Evolutionary conservation across 2,797 vertebrate genomes (phyloP), one percentile per base, ranked within the genome.

Genomic region (Sebastes taczanowskii): DNA sequence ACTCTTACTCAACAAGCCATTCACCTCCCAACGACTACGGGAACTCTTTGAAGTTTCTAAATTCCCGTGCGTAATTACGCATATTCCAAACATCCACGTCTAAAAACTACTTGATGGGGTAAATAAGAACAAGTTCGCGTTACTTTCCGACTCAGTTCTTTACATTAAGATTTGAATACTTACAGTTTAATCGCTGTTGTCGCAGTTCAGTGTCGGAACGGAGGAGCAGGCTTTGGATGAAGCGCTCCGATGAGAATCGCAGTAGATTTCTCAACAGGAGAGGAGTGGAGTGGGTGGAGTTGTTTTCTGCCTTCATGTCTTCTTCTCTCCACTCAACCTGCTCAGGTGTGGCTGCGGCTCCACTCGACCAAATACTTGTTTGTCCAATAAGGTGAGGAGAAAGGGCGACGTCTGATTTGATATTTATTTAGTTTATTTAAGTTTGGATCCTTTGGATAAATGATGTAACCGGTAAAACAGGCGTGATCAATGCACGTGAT

Each of bases 271-370:
- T 56, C 74, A 61, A 72, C 66, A 29, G 55, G 30, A 81, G 30
- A 81, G 83, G 83, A 81, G 81, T 8, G 79, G 32, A 73, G 80
- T 52, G 88, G 91, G 92, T 66, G 94, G 94, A 92, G 92, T 32
- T 68, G 71, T 18, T 3, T 11, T 7, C 27, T 11, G 22, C 27
- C 11, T 38, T 38, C 22, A 7, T 27, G 62, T 63, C 66, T 42
- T 38, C 35, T 38, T 38, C 35, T 38, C 32, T 2, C 11, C 11
- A n/a, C 55, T n/a, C 29, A 64, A 83, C 84, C 74, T 89, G 85
- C 59, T 71, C 89, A 94, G 92, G 94, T 95, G 92, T 81, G 91
- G 85, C 25, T 20, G 18, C 25, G 20, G 20, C 22, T 2, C 9
- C 6, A 42, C 25, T 34, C 27, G 10, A 20, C 14, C 10, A 16